These are phyloP conservation scores for Ctenopoma multispine DNA, from an alignment of 2,797 vertebrate species.

Conservation along the genomic window DNA sequence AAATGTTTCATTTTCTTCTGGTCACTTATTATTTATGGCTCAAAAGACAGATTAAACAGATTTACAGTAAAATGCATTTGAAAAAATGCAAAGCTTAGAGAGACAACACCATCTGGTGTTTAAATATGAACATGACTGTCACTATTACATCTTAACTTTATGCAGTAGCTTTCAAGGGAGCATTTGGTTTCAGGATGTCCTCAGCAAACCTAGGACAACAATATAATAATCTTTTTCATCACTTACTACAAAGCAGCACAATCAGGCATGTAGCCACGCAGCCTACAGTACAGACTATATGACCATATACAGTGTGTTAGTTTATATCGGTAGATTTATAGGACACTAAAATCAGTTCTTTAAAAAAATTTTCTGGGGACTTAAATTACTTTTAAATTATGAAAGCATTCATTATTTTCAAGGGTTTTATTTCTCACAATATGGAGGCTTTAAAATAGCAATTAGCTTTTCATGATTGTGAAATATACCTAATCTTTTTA, in stretches of 20 bases:
- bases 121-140: neutral
- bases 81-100: neutral
- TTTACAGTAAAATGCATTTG: neutral
- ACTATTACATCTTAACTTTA: neutral
- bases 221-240: neutral
- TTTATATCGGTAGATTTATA: neutral
- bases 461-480: no score
- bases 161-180: neutral
- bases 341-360: neutral
- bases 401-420: no score
- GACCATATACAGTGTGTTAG: no score
- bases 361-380: no score
- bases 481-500: no score
- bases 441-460: no score
- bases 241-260: neutral
- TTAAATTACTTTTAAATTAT: no score
- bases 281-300: no score
- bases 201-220: neutral
- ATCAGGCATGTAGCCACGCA: neutral
- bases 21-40: neutral
- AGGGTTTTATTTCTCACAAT: no score
- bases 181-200: neutral
- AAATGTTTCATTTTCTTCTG: conserved; percentile 18
- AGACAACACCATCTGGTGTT: conserved; percentile 54
- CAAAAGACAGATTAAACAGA: neutral